Conservation (phyloP, 2,888 invertebrate species). For the Merodon equestris region DNA sequence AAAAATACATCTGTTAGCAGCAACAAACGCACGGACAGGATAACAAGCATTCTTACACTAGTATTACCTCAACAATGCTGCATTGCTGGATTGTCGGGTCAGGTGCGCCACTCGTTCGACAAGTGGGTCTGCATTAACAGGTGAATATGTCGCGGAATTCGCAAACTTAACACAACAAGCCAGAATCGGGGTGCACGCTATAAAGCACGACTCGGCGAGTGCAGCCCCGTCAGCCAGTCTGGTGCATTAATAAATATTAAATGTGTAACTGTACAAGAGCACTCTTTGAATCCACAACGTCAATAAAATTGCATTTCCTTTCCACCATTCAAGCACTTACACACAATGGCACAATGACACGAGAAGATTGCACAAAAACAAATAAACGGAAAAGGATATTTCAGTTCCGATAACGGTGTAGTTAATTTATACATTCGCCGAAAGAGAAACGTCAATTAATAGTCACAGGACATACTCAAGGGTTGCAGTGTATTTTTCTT, state of each 20-base stretch:
- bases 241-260: slow-evolving; percentile 66
- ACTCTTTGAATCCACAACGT: slow-evolving; percentile 39
- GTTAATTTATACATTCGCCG: slow-evolving; percentile 12
- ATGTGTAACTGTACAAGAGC: slow-evolving; percentile 56
- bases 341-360: slow-evolving; percentile 4
- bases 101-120: slow-evolving; percentile 14
- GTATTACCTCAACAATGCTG: slow-evolving; percentile 61
- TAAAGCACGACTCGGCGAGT: slow-evolving; percentile 2
- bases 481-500: too few species aligned
- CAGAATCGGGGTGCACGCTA: slow-evolving; percentile 6
- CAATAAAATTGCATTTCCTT: slow-evolving; percentile 49
- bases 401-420: slow-evolving; percentile 30
- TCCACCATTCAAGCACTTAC: not conserved
- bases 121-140: slow-evolving; percentile 60
- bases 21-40: slow-evolving; percentile 39
- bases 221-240: slow-evolving; percentile 52
- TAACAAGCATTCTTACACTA: slow-evolving; percentile 56
- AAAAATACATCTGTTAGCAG: not conserved
- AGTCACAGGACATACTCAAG: too few species aligned
- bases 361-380: not conserved
- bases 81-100: slow-evolving; percentile 43
- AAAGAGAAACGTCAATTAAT: too few species aligned
- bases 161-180: slow-evolving; percentile 3
- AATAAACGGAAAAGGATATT: slow-evolving; percentile 23
- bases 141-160: slow-evolving; percentile 47